Evolutionary conservation across 2,113 vertebrate genomes (phyloP).

Genomic region (Tapirus terrestris): DNA sequence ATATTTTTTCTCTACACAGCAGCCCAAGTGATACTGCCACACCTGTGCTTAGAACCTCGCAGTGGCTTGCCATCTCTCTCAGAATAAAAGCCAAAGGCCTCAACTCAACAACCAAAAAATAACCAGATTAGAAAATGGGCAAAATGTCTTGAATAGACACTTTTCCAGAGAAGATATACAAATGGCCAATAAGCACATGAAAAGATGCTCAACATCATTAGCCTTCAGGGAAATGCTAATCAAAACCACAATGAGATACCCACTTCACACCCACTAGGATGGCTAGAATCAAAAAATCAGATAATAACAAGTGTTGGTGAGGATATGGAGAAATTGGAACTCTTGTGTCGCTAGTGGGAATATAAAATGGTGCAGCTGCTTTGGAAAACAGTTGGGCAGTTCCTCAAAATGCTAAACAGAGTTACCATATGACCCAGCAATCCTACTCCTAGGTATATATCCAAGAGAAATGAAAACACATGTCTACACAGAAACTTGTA

Average conservation of each 20-base stretch:
- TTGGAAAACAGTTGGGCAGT: neutral
- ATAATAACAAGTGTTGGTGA: accelerated
- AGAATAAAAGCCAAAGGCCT: neutral
- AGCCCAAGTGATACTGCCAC: neutral
- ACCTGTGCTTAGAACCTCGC: neutral
- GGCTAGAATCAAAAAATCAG: neutral
- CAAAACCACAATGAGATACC: neutral
- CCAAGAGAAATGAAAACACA: neutral
- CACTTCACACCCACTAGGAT: neutral
- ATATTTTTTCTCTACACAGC: neutral
- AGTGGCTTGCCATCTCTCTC: neutral
- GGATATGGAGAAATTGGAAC: neutral
- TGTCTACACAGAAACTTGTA: neutral
- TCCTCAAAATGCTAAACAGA: neutral
- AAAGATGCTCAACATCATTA: neutral
- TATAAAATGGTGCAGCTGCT: neutral
- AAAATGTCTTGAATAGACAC: neutral
- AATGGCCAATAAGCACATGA: neutral
- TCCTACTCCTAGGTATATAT: no score
- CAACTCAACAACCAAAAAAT: neutral
- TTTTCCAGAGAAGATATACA: neutral
- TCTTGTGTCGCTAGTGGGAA: neutral
- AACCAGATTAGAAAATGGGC: neutral
- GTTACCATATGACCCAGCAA: neutral
- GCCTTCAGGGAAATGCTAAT: neutral